Percentiles rank a stretch among this genome's conserved stretches.
phyloP scores from a whole-genome alignment of 2,113 vertebrate genomes.

The Psophia crepitans region DNA sequence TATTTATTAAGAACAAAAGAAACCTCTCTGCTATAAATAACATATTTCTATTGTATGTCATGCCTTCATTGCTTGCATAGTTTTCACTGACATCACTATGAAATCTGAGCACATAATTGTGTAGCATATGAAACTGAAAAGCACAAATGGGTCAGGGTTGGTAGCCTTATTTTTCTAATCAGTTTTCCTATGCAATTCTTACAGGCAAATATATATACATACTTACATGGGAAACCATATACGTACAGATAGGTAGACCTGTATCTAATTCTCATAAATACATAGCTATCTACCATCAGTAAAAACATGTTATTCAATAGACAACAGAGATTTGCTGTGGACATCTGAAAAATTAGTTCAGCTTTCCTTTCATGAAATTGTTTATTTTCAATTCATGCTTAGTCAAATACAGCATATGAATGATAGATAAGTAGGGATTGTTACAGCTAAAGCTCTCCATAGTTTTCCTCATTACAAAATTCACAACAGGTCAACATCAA shows the following conservation, averaged over 20 bases:
- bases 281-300: neutral
- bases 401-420: neutral
- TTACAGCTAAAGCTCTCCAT: neutral
- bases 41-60: neutral
- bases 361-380: neutral
- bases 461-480: neutral
- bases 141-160: neutral
- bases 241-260: neutral
- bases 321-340: neutral
- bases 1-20: neutral
- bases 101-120: neutral
- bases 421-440: neutral
- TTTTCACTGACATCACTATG: neutral
- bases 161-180: slow-evolving; percentile 16
- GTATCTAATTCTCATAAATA: neutral
- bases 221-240: neutral
- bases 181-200: slow-evolving; percentile 2
- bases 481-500: neutral
- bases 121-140: slow-evolving; percentile 10
- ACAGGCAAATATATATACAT: neutral
- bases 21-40: neutral
- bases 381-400: neutral
- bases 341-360: neutral
- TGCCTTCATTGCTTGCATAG: neutral
- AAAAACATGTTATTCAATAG: neutral